phyloP scores from a whole-genome alignment of 37 sponge, comb jelly and placozoan genomes.

The Ianthella basta region DNA sequence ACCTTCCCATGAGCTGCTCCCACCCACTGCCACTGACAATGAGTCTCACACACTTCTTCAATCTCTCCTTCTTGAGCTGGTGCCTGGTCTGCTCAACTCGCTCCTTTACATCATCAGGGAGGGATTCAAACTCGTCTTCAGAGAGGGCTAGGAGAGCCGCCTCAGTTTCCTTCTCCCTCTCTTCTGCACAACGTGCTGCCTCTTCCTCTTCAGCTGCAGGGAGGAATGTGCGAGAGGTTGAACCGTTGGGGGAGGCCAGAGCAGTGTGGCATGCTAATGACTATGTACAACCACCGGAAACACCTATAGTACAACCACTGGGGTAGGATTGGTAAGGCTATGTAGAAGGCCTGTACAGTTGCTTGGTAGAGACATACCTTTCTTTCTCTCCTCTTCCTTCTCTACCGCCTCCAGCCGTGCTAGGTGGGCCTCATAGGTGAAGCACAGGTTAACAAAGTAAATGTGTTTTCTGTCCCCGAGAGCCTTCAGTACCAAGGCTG shows the following conservation, averaged over 20 bases:
- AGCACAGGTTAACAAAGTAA: constrained; percentile 77
- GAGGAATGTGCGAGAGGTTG: no score
- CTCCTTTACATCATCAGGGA: constrained; percentile 57
- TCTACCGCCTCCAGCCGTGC: constrained; percentile 47
- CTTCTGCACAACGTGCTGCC: constrained; percentile 2
- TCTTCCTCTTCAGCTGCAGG: constrained; percentile 46
- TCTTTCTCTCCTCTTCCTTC: constrained; percentile 34
- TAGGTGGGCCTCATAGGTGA: constrained; percentile 56
- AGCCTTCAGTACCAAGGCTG: constrained; percentile 65
- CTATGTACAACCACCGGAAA: no score
- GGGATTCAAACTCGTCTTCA: constrained; percentile 93
- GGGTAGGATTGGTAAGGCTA: no score
- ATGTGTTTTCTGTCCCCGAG: constrained; percentile 90
- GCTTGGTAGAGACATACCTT: constrained; percentile 37
- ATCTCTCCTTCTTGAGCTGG: constrained; percentile 45
- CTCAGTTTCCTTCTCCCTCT: constrained; percentile 58
- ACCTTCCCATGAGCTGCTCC: not conserved
- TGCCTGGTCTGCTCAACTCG: constrained; percentile 64
- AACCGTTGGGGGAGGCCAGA: no score
- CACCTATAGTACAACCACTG: no score
- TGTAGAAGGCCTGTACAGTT: no score
- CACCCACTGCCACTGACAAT: not conserved
- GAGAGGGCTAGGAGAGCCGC: constrained; percentile 64
- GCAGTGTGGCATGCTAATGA: no score
- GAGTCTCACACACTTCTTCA: constrained; percentile 10